Conservation (phyloP, 2,113 vertebrate genomes). For the Thalassarche chlororhynchos region DNA sequence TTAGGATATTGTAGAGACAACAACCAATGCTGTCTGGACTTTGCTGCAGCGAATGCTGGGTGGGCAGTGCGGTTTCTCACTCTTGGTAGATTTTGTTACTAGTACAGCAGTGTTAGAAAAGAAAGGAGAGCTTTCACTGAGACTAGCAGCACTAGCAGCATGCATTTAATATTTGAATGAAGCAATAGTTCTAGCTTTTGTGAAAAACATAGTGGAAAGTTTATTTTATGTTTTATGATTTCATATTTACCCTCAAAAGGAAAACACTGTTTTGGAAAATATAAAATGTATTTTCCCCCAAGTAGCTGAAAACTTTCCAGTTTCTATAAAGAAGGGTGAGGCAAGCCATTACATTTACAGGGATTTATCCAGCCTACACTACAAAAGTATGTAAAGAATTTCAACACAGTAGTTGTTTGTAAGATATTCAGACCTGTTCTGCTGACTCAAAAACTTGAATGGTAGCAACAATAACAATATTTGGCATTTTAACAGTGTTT, state of each 20-base stretch:
- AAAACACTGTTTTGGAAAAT: neutral
- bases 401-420: neutral
- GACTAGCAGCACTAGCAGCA: neutral
- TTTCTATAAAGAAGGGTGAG: neutral
- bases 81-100: neutral
- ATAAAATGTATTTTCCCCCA: neutral
- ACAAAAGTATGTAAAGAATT: constrained; percentile 13
- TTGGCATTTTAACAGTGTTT: neutral
- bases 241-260: neutral
- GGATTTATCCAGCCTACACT: neutral
- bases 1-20: neutral
- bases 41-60: neutral
- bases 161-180: neutral
- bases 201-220: neutral
- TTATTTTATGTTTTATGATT: neutral
- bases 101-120: neutral
- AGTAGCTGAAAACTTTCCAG: neutral
- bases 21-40: neutral
- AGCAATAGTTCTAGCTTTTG: neutral
- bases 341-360: neutral
- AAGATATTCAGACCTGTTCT: neutral
- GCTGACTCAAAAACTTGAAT: neutral
- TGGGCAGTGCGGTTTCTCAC: neutral
- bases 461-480: neutral
- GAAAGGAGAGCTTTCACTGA: neutral